These are phyloP conservation scores for Dicyrtomina minuta DNA, from an alignment of 2,888 invertebrate species.

Conservation along the genomic window DNA sequence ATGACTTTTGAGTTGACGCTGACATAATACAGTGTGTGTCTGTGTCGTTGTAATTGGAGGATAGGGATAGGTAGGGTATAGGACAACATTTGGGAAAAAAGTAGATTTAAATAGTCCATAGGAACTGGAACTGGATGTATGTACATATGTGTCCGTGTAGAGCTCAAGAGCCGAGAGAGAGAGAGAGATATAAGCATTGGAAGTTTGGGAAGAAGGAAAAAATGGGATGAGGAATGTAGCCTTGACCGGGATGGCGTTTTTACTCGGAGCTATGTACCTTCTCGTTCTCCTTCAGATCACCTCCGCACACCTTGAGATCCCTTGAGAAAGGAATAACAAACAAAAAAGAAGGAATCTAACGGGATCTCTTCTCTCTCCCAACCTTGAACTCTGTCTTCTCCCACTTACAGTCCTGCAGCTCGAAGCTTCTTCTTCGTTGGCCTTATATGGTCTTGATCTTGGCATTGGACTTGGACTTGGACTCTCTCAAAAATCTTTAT, in stretches of 20 bases:
- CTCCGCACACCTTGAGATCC: background rate
- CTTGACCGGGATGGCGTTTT: conserved; percentile 34
- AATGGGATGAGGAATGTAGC: conserved; percentile 24
- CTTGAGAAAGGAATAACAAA: background rate
- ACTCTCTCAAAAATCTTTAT: background rate
- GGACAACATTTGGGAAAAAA: too few species aligned
- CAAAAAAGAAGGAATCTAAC: conserved; percentile 27
- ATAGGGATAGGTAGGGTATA: too few species aligned
- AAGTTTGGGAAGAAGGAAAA: background rate
- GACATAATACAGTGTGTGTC: too few species aligned
- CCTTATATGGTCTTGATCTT: background rate
- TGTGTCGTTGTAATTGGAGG: too few species aligned
- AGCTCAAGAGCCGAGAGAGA: background rate
- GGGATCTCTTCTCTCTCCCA: conserved; percentile 27
- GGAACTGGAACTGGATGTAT: too few species aligned
- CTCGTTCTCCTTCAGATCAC: background rate
- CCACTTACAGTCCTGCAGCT: background rate
- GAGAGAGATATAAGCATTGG: background rate
- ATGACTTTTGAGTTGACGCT: too few species aligned
- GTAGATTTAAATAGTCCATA: background rate
- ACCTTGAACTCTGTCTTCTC: conserved; percentile 33
- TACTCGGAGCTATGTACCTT: background rate
- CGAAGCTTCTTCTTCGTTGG: background rate
- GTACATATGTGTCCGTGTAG: background rate
- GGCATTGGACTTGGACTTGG: too few species aligned